Conservation (phyloP, 2,113 vertebrate genomes). For the Ardeotis arabs region DNA sequence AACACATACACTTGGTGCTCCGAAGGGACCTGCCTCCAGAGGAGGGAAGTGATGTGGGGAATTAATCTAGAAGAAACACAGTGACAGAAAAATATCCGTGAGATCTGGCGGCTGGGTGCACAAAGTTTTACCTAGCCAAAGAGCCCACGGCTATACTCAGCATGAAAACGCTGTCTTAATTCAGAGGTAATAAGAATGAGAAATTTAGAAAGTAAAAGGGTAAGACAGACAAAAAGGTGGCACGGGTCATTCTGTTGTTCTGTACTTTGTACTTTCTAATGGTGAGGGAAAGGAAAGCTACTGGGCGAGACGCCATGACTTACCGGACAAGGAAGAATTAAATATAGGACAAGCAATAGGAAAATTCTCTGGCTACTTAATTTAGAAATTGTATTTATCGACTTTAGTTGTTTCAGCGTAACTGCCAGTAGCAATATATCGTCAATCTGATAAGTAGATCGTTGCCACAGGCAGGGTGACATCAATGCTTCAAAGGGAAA, state of each 20-base stretch:
- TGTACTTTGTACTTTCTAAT: neutral
- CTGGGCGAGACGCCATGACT: neutral
- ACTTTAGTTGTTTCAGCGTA: constrained; percentile 8
- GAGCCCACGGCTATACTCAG: neutral
- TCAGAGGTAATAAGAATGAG: neutral
- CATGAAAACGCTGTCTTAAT: neutral
- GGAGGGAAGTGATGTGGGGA: neutral
- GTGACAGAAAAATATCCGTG: neutral
- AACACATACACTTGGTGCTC: neutral
- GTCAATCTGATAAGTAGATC: neutral
- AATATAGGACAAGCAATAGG: constrained; percentile 8
- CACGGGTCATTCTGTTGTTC: neutral
- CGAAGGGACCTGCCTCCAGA: neutral
- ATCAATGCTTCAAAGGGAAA: neutral
- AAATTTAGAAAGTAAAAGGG: neutral
- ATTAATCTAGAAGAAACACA: neutral
- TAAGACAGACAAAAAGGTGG: neutral
- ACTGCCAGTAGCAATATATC: constrained; percentile 25
- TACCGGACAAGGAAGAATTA: constrained; percentile 11
- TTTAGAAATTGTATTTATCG: constrained; percentile 37
- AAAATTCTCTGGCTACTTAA: constrained; percentile 24
- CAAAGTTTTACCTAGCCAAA: neutral
- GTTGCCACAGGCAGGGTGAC: constrained; percentile 30
- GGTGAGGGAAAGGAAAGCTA: neutral
- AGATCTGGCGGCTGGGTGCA: neutral